A percentile compares a stretch with the other conserved stretches of the same genome.
Evolutionary conservation across 2,888 invertebrate genomes (phyloP).

Genomic region (Drosophila mercatorum): DNA sequence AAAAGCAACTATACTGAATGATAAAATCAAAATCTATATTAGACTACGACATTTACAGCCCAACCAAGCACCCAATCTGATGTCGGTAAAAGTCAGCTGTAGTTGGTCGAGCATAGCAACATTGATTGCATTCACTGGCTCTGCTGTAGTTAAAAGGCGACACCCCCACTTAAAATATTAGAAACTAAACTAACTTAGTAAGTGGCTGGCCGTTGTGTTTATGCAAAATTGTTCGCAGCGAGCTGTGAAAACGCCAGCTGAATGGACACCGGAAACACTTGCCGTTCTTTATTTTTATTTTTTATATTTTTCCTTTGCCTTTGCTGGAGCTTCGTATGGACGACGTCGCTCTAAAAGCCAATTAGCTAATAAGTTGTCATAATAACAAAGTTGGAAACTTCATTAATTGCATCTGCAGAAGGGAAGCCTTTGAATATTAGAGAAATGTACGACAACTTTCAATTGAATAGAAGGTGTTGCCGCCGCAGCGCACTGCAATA

Average conservation of each 20-base stretch:
- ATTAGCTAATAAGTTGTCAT: constrained; percentile 26
- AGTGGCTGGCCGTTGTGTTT: constrained; percentile 41
- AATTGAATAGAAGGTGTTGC: constrained; percentile 15
- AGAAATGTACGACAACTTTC: constrained; percentile 3
- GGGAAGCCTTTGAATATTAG: neutral
- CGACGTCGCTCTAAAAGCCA: constrained; percentile 14
- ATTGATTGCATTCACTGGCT: neutral
- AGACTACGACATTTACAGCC: no score
- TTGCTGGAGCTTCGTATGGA: no score
- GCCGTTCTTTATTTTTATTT: neutral
- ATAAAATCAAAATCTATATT: no score
- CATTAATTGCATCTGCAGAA: constrained; percentile 8
- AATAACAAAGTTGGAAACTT: constrained; percentile 22
- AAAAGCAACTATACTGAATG: no score
- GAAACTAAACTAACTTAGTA: constrained; percentile 38
- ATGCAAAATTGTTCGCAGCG: constrained; percentile 36
- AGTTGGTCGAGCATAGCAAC: neutral
- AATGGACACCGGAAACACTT: constrained; percentile 51
- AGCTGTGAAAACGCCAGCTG: constrained; percentile 58
- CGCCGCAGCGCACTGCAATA: neutral
- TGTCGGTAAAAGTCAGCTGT: neutral
- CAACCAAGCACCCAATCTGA: neutral
- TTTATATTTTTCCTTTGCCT: neutral
- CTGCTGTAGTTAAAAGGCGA: neutral
- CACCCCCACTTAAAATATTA: constrained; percentile 29